A percentile compares a stretch with the other conserved stretches of the same genome.
Evolutionary conservation across 2,113 vertebrate species (phyloP).

Genomic region (Xenopus borealis): DNA sequence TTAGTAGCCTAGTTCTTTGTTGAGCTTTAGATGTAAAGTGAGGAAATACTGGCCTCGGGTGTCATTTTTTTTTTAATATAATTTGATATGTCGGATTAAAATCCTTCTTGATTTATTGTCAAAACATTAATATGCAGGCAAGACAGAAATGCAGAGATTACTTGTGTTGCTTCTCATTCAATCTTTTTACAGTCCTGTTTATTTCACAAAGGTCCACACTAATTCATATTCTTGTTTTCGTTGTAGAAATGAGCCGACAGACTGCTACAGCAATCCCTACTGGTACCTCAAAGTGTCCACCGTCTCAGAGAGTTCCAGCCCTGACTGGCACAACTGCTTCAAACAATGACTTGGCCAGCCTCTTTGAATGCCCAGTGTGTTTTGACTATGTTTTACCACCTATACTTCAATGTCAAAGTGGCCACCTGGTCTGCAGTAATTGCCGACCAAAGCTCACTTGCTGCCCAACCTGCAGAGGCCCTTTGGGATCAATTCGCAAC

Average conservation of each 20-base stretch:
- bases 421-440: slow-evolving; percentile 97
- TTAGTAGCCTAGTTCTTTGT: no score
- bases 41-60: no score
- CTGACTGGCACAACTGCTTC: slow-evolving; percentile 96
- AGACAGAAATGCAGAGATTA: no score
- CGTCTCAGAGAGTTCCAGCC: slow-evolving; percentile 93
- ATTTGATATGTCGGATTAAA: no score
- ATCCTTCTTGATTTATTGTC: no score
- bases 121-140: no score
- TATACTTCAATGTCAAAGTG: slow-evolving; percentile 98
- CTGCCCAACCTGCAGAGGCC: slow-evolving; percentile 95
- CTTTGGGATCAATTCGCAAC: slow-evolving; percentile 95
- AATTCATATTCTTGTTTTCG: no score
- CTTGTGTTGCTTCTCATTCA: no score
- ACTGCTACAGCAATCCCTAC: slow-evolving; percentile 95
- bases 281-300: slow-evolving; percentile 96
- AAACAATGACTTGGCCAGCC: slow-evolving; percentile 98
- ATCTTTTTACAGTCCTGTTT: no score
- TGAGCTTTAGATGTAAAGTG: no score
- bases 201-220: no score
- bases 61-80: no score
- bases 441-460: slow-evolving; percentile 98
- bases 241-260: slow-evolving; percentile 98
- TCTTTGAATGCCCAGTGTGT: slow-evolving; percentile 97
- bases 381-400: slow-evolving; percentile 99